Base-by-base conservation (phyloP, 2,113 vertebrate genomes). In the Abramis brama region DNA sequence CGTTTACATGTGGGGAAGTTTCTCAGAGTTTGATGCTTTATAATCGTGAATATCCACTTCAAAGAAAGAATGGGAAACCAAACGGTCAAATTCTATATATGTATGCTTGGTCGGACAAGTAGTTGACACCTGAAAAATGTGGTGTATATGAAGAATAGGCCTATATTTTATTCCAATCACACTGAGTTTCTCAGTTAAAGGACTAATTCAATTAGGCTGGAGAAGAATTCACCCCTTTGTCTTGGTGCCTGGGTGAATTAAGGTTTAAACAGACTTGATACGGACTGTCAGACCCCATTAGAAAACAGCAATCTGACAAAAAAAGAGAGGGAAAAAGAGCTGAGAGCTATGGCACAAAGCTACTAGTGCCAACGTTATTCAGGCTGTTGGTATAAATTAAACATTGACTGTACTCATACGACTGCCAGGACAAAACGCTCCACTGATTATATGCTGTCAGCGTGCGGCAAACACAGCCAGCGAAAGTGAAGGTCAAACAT, bases 171-270 rank as follows among this genome's bases (percentile, higher is more conserved):
- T 87, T 87, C 86, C 17, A 52, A 83, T 87, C 86, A 83, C 88
- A 86, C 90, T 76, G 47, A 87, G 90, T 36, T 89, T 91, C 93
- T 92, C 91, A 89, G 89, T 91, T 91, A 60, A 68, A 84, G 81
- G 76, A 90, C 88, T 60, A 79, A 89, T 90, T 89, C 90, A 92
- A 94, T 94, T 92, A 92, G 82, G 82, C 19, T 89, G 71, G 87
- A 86, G 87, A 92, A 88, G 91, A 92, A 91, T 88, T 88, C 87
- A 77, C 77, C 79, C 86, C 88, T 83, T 89, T 84, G 81, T 88
- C 87, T 73, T 73, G 25, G 25, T 73, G 86, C 66, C 87, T 70
- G 87, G 76, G 80, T 79, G 87, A 86, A 87, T 88, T 87, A 88
- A 88, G 86, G 85, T 85, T 60, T 71, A 83, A 85, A 76, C 25